Base-by-base conservation (phyloP, 2,113 vertebrate genomes). In the Psilopsiagon aymara region DNA sequence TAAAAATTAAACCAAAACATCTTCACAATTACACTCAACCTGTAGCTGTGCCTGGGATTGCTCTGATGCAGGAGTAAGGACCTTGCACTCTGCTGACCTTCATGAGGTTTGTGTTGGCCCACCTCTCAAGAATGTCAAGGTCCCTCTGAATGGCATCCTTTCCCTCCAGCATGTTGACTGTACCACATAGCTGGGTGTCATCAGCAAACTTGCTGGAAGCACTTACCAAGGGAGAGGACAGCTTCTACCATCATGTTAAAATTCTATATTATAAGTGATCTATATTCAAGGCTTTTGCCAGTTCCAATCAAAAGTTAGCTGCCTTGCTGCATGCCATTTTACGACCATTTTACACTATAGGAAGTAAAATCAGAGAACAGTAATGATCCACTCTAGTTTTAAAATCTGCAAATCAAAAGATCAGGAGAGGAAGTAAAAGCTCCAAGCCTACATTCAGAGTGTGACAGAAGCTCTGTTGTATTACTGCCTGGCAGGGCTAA, bases 351-450 rank as follows among this genome's bases (percentile, higher is more conserved):
- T 84, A 89, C 39, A 29, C 10, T 75, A 79, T 1, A 57, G 29
- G 67, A 95, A 87, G 13, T 76, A 35, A 89, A 86, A 86, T 60
- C 86, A 79, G 66, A 85, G 71, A 84, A 84, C 2, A 94, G 29
- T 47, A 85, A 85, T 27, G 31, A 87, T 46, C 44, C 4, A 1
- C 41, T 91, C 74, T 59, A n/a, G 59, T 69, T 92, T 87, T 80
- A 87, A 89, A 82, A 82, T 91, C 66, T 82, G 63, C 16, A 86
- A 92, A 87, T 79, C 55, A 37, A 76, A 89, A 92, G 62, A 87
- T 27, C 4, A 25, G 20, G 44, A 94, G 59, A 80, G 67, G 78
- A 94, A 95, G 82, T 47, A 66, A 73, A 78, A 93, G 41, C 59
- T 90, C 35, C 37, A 63, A 64, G 55, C 52, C 77, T 60, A 31